Percentiles rank a stretch among this genome's conserved stretches.
Evolutionary conservation across 2,113 vertebrate genomes (phyloP).

Genomic region (Pterocles burchelli): DNA sequence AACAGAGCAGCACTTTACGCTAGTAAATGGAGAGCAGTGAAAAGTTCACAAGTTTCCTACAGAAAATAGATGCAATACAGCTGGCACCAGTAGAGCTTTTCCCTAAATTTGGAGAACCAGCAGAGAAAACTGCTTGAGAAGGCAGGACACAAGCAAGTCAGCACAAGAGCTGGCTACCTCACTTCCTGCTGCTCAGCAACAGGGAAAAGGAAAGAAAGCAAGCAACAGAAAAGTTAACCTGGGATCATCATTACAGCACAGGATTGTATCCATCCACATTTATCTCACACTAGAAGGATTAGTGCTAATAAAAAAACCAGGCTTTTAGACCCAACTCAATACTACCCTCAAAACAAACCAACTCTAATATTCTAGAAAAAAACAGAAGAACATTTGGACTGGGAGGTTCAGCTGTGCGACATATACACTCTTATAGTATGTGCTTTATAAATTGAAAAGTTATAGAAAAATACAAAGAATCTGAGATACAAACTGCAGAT

Average conservation of each 20-base stretch:
- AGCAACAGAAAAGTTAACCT: neutral
- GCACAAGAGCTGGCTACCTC: neutral
- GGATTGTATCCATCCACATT: neutral
- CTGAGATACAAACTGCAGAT: neutral
- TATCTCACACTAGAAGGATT: neutral
- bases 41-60: neutral
- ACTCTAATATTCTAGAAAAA: neutral
- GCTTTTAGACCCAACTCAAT: neutral
- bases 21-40: neutral
- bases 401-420: neutral
- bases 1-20: neutral
- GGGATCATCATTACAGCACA: neutral
- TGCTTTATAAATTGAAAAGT: neutral
- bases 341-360: neutral
- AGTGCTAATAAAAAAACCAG: neutral
- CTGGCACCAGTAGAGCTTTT: neutral
- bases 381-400: neutral
- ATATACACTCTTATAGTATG: neutral
- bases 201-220: neutral
- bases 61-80: neutral
- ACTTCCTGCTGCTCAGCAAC: neutral
- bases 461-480: neutral
- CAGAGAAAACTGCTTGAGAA: neutral
- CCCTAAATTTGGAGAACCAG: rapidly evolving
- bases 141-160: neutral